Conservation (phyloP, 2,797 vertebrate species). For the Gambusia yucatana region DNA sequence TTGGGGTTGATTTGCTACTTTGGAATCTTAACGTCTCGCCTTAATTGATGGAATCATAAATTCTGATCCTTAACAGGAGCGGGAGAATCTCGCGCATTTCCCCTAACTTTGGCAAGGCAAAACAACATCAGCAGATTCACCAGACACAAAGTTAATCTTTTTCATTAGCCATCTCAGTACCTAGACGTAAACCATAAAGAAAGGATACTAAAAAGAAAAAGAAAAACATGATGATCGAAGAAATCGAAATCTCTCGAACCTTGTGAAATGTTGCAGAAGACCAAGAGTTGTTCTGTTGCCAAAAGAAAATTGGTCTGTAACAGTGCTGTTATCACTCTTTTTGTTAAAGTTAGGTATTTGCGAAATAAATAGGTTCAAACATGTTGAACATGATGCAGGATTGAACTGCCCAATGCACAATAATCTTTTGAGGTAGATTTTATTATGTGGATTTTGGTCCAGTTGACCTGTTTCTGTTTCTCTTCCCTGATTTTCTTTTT, state of each 20-base stretch:
- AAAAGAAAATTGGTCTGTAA: neutral
- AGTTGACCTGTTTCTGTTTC: neutral
- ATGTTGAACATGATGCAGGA: neutral
- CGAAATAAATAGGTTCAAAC: neutral
- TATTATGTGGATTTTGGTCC: neutral
- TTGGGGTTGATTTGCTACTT: neutral
- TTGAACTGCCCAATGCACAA: neutral
- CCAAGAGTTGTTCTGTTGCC: neutral
- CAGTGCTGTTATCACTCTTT: neutral
- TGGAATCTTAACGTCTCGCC: neutral
- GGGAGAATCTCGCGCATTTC: neutral
- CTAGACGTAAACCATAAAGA: neutral
- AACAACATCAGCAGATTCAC: neutral
- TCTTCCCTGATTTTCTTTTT: neutral
- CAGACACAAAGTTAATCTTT: neutral
- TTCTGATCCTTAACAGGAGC: neutral
- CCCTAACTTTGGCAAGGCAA: neutral
- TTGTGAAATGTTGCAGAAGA: neutral
- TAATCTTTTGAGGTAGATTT: neutral
- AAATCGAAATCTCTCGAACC: neutral
- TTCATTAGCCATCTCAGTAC: neutral
- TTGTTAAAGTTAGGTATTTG: neutral
- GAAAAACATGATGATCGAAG: neutral
- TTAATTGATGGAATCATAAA: neutral
- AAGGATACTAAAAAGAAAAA: neutral